phyloP scores from a whole-genome alignment of 2,888 invertebrate species.

The Drosophila incognita region DNA sequence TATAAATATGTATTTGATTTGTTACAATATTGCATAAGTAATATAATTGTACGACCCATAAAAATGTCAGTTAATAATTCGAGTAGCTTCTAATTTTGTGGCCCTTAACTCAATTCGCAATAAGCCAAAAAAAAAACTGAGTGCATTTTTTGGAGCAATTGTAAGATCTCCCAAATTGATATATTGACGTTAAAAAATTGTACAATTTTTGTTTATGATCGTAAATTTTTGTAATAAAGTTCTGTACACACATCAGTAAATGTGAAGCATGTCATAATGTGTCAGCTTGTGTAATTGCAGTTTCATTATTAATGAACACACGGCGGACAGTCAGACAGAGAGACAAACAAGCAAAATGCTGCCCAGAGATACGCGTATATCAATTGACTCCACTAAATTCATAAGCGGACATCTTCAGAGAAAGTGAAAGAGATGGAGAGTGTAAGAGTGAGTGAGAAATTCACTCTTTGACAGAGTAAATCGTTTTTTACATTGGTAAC shows the following conservation, averaged over 20 bases:
- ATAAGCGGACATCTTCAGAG: slow-evolving; percentile 11
- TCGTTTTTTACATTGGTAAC: not conserved
- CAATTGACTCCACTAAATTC: slow-evolving; percentile 45
- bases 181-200: not conserved
- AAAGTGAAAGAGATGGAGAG: slow-evolving; percentile 5
- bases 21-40: not conserved
- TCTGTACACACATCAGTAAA: slow-evolving; percentile 16
- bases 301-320: slow-evolving; percentile 35
- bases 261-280: slow-evolving; percentile 32
- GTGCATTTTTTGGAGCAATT: not conserved
- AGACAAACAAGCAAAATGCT: slow-evolving; percentile 15
- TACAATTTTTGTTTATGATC: slow-evolving; percentile 5
- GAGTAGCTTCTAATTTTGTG: not conserved
- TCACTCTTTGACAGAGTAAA: not conserved
- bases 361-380: slow-evolving; percentile 33
- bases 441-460: not conserved
- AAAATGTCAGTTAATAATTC: not conserved
- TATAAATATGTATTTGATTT: not conserved
- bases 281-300: slow-evolving; percentile 22
- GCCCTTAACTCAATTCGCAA: not conserved
- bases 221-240: slow-evolving; percentile 30
- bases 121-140: not conserved
- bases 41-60: not conserved
- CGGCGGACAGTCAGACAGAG: slow-evolving; percentile 1
- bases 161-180: not conserved